phyloP scores from a whole-genome alignment of 2,797 vertebrate genomes.

The Macrochelys suwanniensis region DNA sequence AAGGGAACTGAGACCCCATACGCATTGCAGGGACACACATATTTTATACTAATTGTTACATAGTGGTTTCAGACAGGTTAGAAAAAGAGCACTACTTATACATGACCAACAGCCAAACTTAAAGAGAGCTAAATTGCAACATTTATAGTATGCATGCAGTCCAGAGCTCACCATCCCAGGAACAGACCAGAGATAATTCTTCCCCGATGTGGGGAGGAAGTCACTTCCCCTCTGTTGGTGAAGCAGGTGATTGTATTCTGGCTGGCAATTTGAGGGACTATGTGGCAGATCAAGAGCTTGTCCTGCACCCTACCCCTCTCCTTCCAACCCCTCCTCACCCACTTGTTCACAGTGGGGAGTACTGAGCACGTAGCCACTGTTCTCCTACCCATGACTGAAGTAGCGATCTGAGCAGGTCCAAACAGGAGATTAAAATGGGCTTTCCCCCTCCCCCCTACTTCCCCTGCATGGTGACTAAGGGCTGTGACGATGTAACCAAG shows the following conservation, averaged over 20 bases:
- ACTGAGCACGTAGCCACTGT: not conserved
- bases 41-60: not conserved
- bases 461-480: not conserved
- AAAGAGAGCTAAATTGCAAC: not conserved
- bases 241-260: not conserved
- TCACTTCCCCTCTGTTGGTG: not conserved
- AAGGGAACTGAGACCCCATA: not conserved
- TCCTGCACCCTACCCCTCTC: not conserved
- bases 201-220: not conserved
- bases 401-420: not conserved
- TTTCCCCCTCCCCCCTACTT: not conserved
- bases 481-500: not conserved
- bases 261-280: not conserved
- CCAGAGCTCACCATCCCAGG: not conserved
- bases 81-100: not conserved
- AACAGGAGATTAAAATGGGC: not conserved
- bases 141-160: not conserved
- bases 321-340: not conserved
- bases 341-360: not conserved
- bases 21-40: not conserved
- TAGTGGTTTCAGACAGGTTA: not conserved
- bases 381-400: not conserved
- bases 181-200: not conserved
- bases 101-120: not conserved
- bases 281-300: not conserved